phyloP scores from a whole-genome alignment of 2,113 vertebrate genomes.

The Anarhynchus alexandrinus region DNA sequence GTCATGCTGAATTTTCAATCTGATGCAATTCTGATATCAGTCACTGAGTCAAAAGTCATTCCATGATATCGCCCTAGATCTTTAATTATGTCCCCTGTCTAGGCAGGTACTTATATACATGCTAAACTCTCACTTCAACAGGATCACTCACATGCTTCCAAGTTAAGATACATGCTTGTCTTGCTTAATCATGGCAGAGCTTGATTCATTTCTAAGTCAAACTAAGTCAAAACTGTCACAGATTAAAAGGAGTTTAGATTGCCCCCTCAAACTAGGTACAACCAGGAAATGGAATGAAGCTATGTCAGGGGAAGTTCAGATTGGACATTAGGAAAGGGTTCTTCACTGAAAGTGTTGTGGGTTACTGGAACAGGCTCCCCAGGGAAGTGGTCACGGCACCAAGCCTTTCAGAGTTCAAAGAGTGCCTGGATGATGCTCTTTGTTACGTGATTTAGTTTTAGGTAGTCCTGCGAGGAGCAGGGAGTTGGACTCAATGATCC shows the following conservation, averaged over 20 bases:
- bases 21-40: neutral
- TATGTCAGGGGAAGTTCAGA: neutral
- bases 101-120: neutral
- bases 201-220: neutral
- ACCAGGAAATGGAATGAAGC: neutral
- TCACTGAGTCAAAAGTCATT: neutral
- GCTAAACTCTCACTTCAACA: neutral
- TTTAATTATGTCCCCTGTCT: neutral
- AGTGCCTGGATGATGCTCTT: neutral
- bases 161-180: neutral
- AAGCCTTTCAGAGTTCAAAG: neutral
- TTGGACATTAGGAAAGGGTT: neutral
- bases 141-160: neutral
- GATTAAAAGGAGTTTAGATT: neutral
- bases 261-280: neutral
- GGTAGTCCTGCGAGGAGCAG: neutral
- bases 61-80: neutral
- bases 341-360: neutral
- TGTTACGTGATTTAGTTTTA: neutral
- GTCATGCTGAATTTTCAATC: neutral
- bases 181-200: neutral
- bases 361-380: neutral
- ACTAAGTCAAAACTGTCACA: neutral
- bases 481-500: neutral
- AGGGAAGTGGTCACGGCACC: neutral